Conservation (phyloP, 1,140 invertebrate species). For the Meloidogyne chitwoodi region DNA sequence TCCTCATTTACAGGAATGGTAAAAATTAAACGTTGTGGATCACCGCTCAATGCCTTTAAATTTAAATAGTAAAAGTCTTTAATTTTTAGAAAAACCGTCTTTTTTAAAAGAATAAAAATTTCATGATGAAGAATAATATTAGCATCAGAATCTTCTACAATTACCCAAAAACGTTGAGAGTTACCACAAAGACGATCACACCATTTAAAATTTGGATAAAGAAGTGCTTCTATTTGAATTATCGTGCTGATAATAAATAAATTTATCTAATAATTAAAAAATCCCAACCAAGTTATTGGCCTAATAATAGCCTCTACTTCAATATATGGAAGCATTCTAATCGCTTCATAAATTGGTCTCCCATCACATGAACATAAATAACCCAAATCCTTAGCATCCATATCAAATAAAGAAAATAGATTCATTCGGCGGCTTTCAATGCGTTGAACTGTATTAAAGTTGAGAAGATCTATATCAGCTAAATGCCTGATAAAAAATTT, state of each 20-base stretch:
- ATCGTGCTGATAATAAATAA: slow-evolving; percentile 66
- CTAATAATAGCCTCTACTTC: slow-evolving; percentile 79
- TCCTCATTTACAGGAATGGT: slow-evolving; percentile 91
- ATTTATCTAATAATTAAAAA: neutral
- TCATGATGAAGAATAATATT: slow-evolving; percentile 95
- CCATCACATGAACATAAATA: slow-evolving; percentile 74
- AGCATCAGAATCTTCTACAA: slow-evolving; percentile 89
- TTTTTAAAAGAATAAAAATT: slow-evolving; percentile 80
- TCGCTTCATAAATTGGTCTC: slow-evolving; percentile 74
- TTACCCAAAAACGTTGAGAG: slow-evolving; percentile 88
- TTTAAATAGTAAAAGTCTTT: slow-evolving; percentile 23
- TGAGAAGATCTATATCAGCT: slow-evolving; percentile 34
- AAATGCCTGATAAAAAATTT: slow-evolving; percentile 39
- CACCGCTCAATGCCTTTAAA: slow-evolving; percentile 67
- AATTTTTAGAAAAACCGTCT: slow-evolving; percentile 68
- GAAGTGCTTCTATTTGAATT: slow-evolving; percentile 76
- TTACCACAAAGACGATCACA: slow-evolving; percentile 79
- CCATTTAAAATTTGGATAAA: slow-evolving; percentile 82
- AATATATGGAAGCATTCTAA: slow-evolving; percentile 77
- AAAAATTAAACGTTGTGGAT: slow-evolving; percentile 81
- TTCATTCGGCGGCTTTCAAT: slow-evolving; percentile 30
- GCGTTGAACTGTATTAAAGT: slow-evolving; percentile 26
- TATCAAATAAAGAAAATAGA: slow-evolving; percentile 30
- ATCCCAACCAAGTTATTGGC: slow-evolving; percentile 77
- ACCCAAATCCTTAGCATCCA: slow-evolving; percentile 67